Evolutionary conservation across 1,140 invertebrate species (phyloP).

Genomic region (Alviniconcha marisindica): DNA sequence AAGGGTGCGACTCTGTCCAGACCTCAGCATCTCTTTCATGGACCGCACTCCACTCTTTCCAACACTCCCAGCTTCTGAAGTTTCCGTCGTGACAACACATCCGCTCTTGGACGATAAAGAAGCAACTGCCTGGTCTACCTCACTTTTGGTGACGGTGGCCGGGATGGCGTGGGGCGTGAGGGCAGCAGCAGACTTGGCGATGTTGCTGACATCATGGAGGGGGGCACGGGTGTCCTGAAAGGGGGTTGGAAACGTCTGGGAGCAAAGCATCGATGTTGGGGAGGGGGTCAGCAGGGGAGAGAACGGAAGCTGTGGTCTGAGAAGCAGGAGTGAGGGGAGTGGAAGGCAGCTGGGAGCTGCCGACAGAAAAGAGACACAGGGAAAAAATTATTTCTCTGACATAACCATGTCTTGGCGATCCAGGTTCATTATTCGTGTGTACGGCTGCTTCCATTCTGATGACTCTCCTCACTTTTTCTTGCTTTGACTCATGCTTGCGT

Average conservation of each 20-base stretch:
- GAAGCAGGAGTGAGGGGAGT: neutral
- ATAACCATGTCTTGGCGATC: too few species aligned
- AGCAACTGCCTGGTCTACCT: too few species aligned
- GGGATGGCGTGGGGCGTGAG: neutral
- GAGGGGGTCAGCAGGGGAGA: neutral
- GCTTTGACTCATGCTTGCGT: too few species aligned
- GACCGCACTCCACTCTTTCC: too few species aligned
- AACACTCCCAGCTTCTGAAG: too few species aligned
- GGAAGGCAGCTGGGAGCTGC: neutral
- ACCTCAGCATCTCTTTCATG: too few species aligned
- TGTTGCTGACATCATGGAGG: conserved; percentile 24
- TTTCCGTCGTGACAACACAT: too few species aligned
- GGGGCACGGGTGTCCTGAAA: neutral
- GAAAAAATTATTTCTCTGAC: neutral
- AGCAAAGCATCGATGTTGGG: neutral
- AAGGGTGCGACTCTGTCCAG: too few species aligned
- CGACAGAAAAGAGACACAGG: neutral
- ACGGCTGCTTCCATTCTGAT: neutral
- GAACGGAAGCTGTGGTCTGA: neutral
- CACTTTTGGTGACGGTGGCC: neutral
- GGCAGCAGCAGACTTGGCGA: neutral
- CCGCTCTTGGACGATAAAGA: too few species aligned
- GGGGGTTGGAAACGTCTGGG: too few species aligned
- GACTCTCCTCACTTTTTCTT: too few species aligned
- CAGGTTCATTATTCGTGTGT: neutral